These are phyloP conservation scores for Oxystoma pomonae DNA, from an alignment of 2,888 invertebrate species.

Conservation along the genomic window DNA sequence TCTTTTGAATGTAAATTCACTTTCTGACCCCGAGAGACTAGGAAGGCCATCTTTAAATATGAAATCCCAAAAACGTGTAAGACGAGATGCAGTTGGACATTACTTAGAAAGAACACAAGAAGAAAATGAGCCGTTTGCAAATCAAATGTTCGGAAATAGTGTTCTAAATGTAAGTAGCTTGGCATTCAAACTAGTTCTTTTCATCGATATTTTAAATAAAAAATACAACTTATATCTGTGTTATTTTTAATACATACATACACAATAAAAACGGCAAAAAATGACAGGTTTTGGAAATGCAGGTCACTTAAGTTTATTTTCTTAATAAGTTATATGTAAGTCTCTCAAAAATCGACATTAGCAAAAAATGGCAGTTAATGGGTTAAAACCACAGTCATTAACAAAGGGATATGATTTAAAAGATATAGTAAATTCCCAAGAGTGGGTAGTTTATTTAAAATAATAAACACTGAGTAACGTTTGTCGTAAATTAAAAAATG, in stretches of 20 bases:
- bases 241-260: not conserved
- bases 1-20: not conserved
- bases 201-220: not conserved
- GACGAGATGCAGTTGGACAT: conserved; percentile 1
- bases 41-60: not conserved
- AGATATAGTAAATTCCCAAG: too few species aligned
- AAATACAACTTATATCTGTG: not conserved
- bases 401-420: too few species aligned
- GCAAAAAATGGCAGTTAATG: too few species aligned
- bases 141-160: conserved; percentile 4
- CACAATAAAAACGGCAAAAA: not conserved
- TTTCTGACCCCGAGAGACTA: not conserved
- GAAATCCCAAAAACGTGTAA: not conserved
- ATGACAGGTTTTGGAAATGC: not conserved
- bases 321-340: not conserved
- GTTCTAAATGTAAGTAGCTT: conserved; percentile 4
- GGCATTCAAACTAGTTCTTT: not conserved
- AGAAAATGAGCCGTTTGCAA: conserved; percentile 1
- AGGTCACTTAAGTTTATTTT: not conserved
- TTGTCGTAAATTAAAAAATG: too few species aligned
- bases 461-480: too few species aligned
- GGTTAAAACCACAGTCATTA: too few species aligned
- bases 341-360: too few species aligned
- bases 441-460: too few species aligned
- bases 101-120: conserved; percentile 4